Conservation (phyloP, 1,140 invertebrate species). For the roundworm (Caenorhabditis elegans) region WBcel235 BX284603.4:3823501-3824000, state of each 20-base stretch:
- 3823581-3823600: background rate
- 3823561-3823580: background rate
- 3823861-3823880: background rate
- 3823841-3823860: background rate
- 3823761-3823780: constrained; percentile 13
- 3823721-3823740: background rate
- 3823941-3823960: background rate
- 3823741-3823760: background rate
- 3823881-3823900: background rate
- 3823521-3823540: too few relatives aligned
- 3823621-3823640: background rate
- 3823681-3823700: background rate
- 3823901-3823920: background rate
- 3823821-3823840: background rate
- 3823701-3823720: background rate
- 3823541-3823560: too few relatives aligned
- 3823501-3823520: too few relatives aligned
- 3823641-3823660: background rate
- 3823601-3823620: background rate
- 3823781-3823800: background rate
- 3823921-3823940: constrained; percentile 13
- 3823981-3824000: constrained; percentile 2
- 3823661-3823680: background rate
- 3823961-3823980: constrained; percentile 10
- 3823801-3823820: background rate